phyloP scores from a whole-genome alignment of 2,797 vertebrate species.

The Benthosema pterotum region DNA sequence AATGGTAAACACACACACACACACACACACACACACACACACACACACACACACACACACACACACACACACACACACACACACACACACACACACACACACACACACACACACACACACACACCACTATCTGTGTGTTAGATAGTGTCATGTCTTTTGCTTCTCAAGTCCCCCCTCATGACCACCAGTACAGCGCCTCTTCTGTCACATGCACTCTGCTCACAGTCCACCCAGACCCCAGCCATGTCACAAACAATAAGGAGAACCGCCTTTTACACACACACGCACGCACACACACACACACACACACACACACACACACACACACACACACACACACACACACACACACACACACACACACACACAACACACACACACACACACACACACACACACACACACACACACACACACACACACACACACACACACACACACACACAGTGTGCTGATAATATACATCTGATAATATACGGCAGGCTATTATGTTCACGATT shows the following conservation, averaged over 20 bases:
- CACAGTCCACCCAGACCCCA: conserved; percentile 85
- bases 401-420: conserved; percentile 21
- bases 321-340: conserved; percentile 25
- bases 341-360: not conserved
- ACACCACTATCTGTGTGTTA: conserved; percentile 9
- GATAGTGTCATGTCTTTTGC: conserved; percentile 90
- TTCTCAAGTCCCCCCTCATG: conserved; percentile 93
- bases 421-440: no score
- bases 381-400: conserved; percentile 24
- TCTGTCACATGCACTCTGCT: conserved; percentile 98
- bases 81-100: conserved; percentile 21
- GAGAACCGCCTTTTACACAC: conserved; percentile 34
- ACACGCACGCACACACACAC: conserved; percentile 5
- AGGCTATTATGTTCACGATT: not conserved
- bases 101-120: conserved; percentile 14
- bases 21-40: conserved; percentile 12
- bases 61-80: conserved; percentile 3
- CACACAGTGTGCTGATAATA: no score
- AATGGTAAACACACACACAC: conserved; percentile 5
- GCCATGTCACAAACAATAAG: conserved; percentile 94
- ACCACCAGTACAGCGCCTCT: conserved; percentile 86
- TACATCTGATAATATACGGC: not conserved
- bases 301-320: conserved; percentile 21
- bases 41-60: not conserved
- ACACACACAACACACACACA: not conserved